Percentiles rank a stretch among this genome's conserved stretches.
Evolutionary conservation across 1,140 invertebrate genomes (phyloP).

Genomic region (Brachionus angularis): DNA sequence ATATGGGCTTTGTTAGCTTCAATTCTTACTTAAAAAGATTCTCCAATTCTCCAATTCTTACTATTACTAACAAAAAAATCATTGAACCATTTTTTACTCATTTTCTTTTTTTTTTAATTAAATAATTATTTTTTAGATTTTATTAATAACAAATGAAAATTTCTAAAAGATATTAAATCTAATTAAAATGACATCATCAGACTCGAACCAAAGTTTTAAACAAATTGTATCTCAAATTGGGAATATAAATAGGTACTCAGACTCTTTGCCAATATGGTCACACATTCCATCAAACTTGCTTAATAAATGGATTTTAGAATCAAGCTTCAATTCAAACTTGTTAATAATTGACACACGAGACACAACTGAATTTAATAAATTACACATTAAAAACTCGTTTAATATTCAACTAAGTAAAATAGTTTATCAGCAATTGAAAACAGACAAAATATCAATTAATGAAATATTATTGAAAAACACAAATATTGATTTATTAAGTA

Average conservation of each 20-base stretch:
- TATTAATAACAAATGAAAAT: background rate
- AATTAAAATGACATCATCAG: no score
- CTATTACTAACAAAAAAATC: no score
- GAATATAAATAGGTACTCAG: no score
- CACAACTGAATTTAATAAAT: background rate
- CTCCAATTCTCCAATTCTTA: no score
- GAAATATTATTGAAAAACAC: slow-evolving; percentile 23
- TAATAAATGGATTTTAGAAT: background rate
- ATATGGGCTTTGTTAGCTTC: no score
- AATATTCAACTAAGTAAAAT: slow-evolving; percentile 1
- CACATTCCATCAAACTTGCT: slow-evolving; percentile 24
- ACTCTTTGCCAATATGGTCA: slow-evolving; percentile 11
- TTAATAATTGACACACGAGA: slow-evolving; percentile 28
- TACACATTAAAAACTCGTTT: slow-evolving; percentile 21
- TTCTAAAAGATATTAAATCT: no score
- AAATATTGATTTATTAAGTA: background rate
- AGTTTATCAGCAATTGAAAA: background rate
- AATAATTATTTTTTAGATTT: slow-evolving; percentile 1
- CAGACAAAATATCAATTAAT: slow-evolving; percentile 32
- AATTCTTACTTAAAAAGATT: no score
- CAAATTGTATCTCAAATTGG: no score
- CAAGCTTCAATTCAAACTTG: background rate
- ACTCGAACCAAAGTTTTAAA: no score
- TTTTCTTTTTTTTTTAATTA: background rate
- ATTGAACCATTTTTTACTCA: no score